These are phyloP conservation scores for Dasyornis broadbenti DNA, from an alignment of 2,113 vertebrate genomes.

Conservation along the genomic window DNA sequence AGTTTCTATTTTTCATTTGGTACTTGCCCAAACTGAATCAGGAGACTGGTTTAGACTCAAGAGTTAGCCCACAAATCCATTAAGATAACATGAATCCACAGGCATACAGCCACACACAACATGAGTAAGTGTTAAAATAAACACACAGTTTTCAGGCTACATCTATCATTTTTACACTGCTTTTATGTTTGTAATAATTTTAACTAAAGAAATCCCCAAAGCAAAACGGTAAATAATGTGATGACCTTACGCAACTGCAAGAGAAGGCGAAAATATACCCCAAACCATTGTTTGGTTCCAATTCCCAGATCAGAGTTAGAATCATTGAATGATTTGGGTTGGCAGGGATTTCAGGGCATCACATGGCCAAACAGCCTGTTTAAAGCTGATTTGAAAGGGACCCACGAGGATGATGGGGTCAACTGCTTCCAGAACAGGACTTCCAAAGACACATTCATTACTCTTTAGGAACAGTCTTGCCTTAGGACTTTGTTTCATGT, in stretches of 20 bases:
- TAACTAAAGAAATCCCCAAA: background rate
- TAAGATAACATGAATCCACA: background rate
- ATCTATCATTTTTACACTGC: background rate
- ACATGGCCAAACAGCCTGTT: background rate
- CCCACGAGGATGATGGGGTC: background rate
- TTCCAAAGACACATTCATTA: background rate
- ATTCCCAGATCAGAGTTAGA: background rate
- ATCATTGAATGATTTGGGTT: background rate
- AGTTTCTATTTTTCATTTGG: background rate
- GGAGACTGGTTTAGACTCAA: background rate
- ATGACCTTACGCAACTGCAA: background rate
- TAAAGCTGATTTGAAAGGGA: background rate
- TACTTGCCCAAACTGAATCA: background rate
- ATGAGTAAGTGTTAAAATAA: background rate
- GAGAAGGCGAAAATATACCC: background rate
- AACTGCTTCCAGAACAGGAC: background rate
- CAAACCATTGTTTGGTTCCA: background rate
- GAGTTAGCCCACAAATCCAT: background rate
- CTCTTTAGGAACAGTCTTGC: background rate
- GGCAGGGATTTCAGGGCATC: background rate
- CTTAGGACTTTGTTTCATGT: background rate
- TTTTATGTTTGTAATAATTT: background rate
- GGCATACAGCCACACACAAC: background rate
- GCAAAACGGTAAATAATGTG: background rate
- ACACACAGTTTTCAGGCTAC: background rate